These are phyloP conservation scores for Cacoxenus indagator DNA, from an alignment of 2,888 invertebrate species.

Conservation along the genomic window DNA sequence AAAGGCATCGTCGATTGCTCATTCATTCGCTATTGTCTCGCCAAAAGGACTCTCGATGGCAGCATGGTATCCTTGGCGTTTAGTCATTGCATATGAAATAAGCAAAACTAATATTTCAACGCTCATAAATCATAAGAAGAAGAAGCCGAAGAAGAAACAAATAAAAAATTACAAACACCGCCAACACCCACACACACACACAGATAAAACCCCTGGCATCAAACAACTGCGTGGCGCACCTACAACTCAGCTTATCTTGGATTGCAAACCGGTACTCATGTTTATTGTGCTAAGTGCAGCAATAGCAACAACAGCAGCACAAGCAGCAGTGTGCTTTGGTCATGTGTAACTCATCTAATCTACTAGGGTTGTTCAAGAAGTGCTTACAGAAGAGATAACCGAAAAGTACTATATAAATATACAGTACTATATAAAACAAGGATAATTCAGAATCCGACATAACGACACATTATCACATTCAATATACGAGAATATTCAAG, in stretches of 20 bases:
- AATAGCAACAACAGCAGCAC: neutral
- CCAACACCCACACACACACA: neutral
- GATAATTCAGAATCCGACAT: too few relatives aligned
- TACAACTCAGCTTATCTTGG: neutral
- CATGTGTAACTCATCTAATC: too few relatives aligned
- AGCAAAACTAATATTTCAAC: constrained; percentile 68
- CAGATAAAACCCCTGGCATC: constrained; percentile 15
- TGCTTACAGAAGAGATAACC: too few relatives aligned
- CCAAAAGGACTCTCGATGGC: neutral
- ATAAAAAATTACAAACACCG: constrained; percentile 10
- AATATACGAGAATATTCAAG: too few relatives aligned
- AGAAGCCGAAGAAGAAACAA: constrained; percentile 26
- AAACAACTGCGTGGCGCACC: constrained; percentile 23
- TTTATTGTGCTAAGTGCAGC: constrained; percentile 57
- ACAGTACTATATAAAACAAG: too few relatives aligned
- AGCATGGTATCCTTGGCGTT: neutral
- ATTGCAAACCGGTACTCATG: constrained; percentile 29
- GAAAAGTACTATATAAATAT: too few relatives aligned
- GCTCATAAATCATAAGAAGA: constrained; percentile 66
- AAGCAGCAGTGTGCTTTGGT: too few relatives aligned
- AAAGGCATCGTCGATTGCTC: neutral
- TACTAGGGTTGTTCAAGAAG: too few relatives aligned
- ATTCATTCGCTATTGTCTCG: neutral
- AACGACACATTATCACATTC: too few relatives aligned
- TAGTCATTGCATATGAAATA: constrained; percentile 44